These are phyloP conservation scores for Rambutsinella grinnellia DNA, from an alignment of 2,888 invertebrate species.

Conservation along the genomic window DNA sequence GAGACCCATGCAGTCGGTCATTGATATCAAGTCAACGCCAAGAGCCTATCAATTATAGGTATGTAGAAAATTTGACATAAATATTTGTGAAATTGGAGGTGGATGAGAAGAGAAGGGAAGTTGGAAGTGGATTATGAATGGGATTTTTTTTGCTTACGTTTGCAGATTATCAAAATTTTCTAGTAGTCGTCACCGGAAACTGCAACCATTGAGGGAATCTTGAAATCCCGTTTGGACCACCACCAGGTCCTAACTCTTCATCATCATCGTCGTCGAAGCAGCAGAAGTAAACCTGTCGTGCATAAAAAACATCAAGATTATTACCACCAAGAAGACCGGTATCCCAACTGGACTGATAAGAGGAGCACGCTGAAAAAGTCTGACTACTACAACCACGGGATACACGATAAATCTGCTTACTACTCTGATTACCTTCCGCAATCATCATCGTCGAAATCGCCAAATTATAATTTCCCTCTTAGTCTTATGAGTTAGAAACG, in stretches of 20 bases:
- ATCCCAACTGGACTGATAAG: conserved; percentile 43
- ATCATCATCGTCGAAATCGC: conserved; percentile 23
- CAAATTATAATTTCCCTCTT: conserved; percentile 26
- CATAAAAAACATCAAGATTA: conserved; percentile 6
- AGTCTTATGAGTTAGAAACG: conserved; percentile 43
- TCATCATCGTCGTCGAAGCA: conserved; percentile 48
- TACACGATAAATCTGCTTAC: conserved; percentile 2
- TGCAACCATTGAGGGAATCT: conserved; percentile 97
- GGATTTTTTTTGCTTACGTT: conserved; percentile 67
- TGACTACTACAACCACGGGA: conserved; percentile 29
- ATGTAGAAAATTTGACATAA: no score
- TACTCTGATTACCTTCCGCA: conserved; percentile 37
- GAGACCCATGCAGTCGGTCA: conserved; percentile 82
- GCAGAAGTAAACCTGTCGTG: conserved; percentile 36
- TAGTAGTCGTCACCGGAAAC: conserved; percentile 97
- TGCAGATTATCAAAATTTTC: conserved; percentile 93
- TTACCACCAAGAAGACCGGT: conserved; percentile 17
- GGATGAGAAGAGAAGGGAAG: no score
- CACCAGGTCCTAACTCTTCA: conserved; percentile 55
- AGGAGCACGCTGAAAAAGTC: conserved; percentile 46
- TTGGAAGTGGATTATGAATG: no score
- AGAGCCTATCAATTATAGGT: conserved; percentile 85
- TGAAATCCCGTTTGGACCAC: conserved; percentile 74
- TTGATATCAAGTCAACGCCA: conserved; percentile 89
- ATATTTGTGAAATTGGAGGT: neutral